Evolutionary conservation across 1,140 invertebrate species (phyloP).

Genomic region (Habropoda laboriosa): DNA sequence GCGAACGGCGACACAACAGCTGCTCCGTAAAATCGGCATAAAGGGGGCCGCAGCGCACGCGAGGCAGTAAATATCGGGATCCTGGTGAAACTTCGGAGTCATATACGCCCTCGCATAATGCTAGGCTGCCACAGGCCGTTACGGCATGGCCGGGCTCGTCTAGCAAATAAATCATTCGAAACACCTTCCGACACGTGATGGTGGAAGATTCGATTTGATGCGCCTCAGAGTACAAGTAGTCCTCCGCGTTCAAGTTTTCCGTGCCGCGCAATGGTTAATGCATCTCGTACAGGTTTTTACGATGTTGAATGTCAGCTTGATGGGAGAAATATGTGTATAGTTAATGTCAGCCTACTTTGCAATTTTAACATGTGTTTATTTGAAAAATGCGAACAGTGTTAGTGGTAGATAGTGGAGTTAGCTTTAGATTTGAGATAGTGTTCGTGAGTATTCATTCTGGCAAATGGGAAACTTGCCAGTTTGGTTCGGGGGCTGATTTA

Average conservation of each 20-base stretch:
- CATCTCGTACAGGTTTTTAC: too few species aligned
- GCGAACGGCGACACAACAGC: constrained; percentile 60
- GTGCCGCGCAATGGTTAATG: neutral
- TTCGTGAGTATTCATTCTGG: too few species aligned
- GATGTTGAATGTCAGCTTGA: too few species aligned
- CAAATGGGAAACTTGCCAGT: too few species aligned
- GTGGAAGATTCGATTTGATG: constrained; percentile 50
- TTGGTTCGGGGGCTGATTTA: too few species aligned
- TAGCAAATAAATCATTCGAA: constrained; percentile 64
- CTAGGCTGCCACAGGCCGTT: constrained; percentile 55
- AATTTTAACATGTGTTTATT: too few species aligned
- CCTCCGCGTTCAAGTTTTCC: neutral
- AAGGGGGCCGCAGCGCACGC: constrained; percentile 58
- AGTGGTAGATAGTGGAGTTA: too few species aligned
- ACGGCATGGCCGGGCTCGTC: constrained; percentile 43
- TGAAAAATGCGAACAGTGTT: too few species aligned
- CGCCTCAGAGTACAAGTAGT: constrained; percentile 19
- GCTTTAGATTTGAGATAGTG: too few species aligned
- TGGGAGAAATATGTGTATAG: too few species aligned
- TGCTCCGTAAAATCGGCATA: constrained; percentile 65
- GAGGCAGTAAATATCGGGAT: constrained; percentile 67
- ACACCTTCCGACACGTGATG: constrained; percentile 63
- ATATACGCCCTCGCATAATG: constrained; percentile 64
- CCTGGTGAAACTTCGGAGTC: constrained; percentile 63
- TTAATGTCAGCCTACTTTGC: too few species aligned